Conservation (phyloP, 1,140 invertebrate genomes). For the Oreohelix idahoensis region DNA sequence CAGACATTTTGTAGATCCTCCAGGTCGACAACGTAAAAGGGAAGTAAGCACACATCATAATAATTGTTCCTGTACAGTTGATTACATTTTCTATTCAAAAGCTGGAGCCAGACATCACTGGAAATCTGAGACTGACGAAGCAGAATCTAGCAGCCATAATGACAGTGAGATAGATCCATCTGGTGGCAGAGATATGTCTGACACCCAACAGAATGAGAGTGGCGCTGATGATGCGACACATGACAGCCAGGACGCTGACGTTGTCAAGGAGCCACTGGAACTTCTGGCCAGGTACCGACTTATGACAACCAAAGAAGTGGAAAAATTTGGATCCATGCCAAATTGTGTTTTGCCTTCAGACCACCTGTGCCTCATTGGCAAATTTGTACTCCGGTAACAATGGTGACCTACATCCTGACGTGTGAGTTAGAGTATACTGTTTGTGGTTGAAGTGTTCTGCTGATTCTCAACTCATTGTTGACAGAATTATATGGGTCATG, state of each 20-base stretch:
- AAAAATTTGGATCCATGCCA: slow-evolving; percentile 79
- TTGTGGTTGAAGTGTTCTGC: too few species aligned
- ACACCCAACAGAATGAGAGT: background rate
- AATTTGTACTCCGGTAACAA: slow-evolving; percentile 52
- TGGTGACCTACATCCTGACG: too few species aligned
- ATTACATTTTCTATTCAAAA: slow-evolving; percentile 71
- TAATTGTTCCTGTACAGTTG: slow-evolving; percentile 61
- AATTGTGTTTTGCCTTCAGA: slow-evolving; percentile 75
- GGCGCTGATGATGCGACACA: background rate
- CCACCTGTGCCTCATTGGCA: slow-evolving; percentile 59
- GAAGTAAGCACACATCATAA: slow-evolving; percentile 68
- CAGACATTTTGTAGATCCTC: slow-evolving; percentile 48
- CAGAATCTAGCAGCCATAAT: background rate
- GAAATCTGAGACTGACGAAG: background rate
- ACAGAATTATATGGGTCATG: too few species aligned
- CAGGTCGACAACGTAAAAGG: background rate
- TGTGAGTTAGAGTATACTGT: too few species aligned
- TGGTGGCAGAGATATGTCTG: too few species aligned
- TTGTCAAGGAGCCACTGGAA: slow-evolving; percentile 72
- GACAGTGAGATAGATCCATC: too few species aligned
- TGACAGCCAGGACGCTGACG: slow-evolving; percentile 22
- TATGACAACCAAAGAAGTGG: slow-evolving; percentile 78
- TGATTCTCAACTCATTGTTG: too few species aligned
- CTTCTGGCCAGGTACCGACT: slow-evolving; percentile 79
- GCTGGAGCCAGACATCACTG: background rate